Evolutionary conservation across 2,888 invertebrate species (phyloP).

Genomic region (Tiliacea aurago): DNA sequence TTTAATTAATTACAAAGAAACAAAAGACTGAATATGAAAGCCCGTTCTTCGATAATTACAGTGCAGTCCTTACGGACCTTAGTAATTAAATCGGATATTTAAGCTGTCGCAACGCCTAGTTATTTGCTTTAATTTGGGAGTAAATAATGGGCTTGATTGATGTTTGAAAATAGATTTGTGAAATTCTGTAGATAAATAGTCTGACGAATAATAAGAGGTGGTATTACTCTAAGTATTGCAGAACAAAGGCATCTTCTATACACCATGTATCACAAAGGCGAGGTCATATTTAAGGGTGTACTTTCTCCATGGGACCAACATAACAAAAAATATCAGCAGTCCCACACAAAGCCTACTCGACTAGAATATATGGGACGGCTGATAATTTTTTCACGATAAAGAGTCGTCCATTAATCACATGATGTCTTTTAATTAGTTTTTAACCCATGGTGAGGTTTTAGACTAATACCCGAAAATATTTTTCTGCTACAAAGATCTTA

Average conservation of each 20-base stretch:
- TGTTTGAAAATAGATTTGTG: constrained; percentile 19
- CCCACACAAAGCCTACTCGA: not conserved
- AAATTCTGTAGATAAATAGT: not conserved
- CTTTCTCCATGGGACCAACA: not conserved
- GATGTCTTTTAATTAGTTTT: too few relatives aligned
- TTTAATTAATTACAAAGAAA: constrained; percentile 66
- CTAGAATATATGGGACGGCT: not conserved
- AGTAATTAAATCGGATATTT: constrained; percentile 74
- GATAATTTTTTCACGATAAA: not conserved
- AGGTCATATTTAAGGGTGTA: not conserved
- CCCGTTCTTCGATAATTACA: constrained; percentile 73
- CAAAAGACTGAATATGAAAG: constrained; percentile 69
- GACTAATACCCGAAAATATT: too few relatives aligned
- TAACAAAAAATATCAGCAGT: not conserved
- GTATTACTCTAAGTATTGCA: not conserved
- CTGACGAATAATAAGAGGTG: not conserved
- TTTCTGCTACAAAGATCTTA: too few relatives aligned
- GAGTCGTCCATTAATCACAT: too few relatives aligned
- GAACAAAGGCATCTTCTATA: not conserved
- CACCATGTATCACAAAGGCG: not conserved
- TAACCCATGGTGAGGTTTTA: too few relatives aligned
- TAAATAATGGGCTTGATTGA: constrained; percentile 41
- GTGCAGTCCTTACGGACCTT: constrained; percentile 59
- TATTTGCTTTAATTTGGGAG: constrained; percentile 49
- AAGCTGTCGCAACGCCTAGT: constrained; percentile 53